Evolutionary conservation across 2,797 vertebrate genomes (phyloP).

Genomic region (Pseudomugil gertrudae): DNA sequence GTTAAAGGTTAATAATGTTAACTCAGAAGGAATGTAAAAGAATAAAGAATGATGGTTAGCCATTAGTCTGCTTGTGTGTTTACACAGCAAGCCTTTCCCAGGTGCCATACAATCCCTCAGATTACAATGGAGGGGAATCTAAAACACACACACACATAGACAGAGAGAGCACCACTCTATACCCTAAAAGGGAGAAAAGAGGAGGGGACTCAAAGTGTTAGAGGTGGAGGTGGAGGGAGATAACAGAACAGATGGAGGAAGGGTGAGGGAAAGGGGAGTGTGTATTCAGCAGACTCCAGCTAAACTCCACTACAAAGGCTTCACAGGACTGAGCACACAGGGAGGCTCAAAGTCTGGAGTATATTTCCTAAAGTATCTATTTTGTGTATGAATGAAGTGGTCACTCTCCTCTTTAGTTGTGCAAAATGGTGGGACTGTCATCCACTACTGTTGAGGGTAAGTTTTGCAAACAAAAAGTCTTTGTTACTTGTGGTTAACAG

Average conservation of each 20-base stretch:
- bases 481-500: slow-evolving; percentile 1
- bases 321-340: slow-evolving; percentile 34
- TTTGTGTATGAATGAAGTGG: slow-evolving; percentile 46
- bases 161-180: slow-evolving; percentile 32
- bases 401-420: slow-evolving; percentile 15
- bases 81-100: slow-evolving; percentile 79
- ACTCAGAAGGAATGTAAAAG: slow-evolving; percentile 42
- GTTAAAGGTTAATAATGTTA: slow-evolving; percentile 56
- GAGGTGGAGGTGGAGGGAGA: slow-evolving; percentile 63
- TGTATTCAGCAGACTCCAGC: slow-evolving; percentile 57
- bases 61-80: slow-evolving; percentile 69
- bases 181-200: slow-evolving; percentile 41
- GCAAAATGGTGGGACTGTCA: slow-evolving; percentile 78
- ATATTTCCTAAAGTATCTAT: slow-evolving; percentile 34
- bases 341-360: slow-evolving; percentile 47
- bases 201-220: slow-evolving; percentile 44
- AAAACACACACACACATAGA: slow-evolving; percentile 36
- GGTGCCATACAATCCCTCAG: slow-evolving; percentile 75
- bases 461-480: slow-evolving; percentile 26
- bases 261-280: slow-evolving; percentile 67
- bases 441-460: slow-evolving; percentile 71
- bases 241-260: slow-evolving; percentile 78
- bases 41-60: slow-evolving; percentile 71
- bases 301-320: slow-evolving; percentile 62
- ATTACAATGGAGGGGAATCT: slow-evolving; percentile 68